Base-by-base conservation (phyloP, 2,888 invertebrate species). In the Girardia tigrina region DNA sequence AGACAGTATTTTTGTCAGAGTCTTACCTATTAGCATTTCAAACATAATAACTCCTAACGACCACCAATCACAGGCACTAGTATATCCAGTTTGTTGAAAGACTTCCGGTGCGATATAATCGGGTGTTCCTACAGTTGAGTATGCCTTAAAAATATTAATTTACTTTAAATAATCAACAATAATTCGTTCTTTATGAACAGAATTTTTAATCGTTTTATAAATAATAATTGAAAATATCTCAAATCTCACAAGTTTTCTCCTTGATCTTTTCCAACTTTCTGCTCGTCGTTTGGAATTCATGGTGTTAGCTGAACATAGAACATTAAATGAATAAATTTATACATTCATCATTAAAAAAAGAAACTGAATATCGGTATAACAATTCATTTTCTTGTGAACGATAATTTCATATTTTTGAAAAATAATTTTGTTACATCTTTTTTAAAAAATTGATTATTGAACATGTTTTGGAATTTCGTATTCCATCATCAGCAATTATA, bases 41-140 rank as follows among this genome's bases (percentile, higher is more conserved):
- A 97, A 98, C 98, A 99, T 98, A 81, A 98, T 98, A 77, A 99
- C 98, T n/a, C 76, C 76, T 77, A 99, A 87, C 78, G 94, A 95
- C 98, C 98, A 98, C 93, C 95, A 99, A 86, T 99, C 98, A 81
- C 97, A 98, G 77, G 94, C 91, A 73, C 93, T 90, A 1, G 93
- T 94, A 85, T 99, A 99, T 70, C 98, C 98, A 42, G 94, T 94
- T 86, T 95, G 95, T 80, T 85, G 84, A 80, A 87, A 98, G 80
- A 98, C 97, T 88, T 99, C 98, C 0, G 98, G 98, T 29, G 98
- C 98, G 81, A 99, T 99, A 84, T 99, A 99, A 87, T 99, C 98
- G 0, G 98, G 98, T 73, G 98, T 99, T 75, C 97, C 98, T 8
- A 88, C 87, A 26, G 87, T 88, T 6, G 87, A 88, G 81, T 88